These are phyloP conservation scores for Drosophila nr. medialis DNA, from an alignment of 2,888 invertebrate species.

Conservation along the genomic window DNA sequence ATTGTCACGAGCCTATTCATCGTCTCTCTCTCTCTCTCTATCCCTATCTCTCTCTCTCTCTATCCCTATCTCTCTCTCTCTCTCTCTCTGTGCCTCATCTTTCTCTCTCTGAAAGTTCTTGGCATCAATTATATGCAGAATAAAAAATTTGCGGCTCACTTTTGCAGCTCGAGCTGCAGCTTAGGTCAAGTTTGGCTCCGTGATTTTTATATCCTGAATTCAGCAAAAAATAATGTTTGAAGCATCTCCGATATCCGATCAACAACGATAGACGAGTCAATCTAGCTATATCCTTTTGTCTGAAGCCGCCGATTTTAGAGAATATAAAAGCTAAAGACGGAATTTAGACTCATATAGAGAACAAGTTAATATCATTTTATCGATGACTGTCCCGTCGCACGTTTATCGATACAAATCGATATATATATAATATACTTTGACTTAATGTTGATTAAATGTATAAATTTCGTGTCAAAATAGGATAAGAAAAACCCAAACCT, in stretches of 20 bases:
- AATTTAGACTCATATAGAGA: background rate
- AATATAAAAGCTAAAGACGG: background rate
- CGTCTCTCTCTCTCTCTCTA: background rate
- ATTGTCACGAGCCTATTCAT: background rate
- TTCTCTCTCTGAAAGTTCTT: background rate
- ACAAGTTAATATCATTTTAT: background rate
- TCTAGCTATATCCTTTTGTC: background rate
- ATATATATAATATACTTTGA: background rate
- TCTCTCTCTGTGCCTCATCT: background rate
- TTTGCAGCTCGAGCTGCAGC: background rate
- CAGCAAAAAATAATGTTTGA: background rate
- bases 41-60: background rate
- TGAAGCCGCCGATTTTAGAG: background rate
- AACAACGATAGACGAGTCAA: background rate
- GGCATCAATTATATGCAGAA: background rate
- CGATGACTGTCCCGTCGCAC: background rate
- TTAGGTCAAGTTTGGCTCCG: background rate
- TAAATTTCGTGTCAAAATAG: background rate
- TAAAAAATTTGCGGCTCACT: background rate
- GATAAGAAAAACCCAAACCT: no score
- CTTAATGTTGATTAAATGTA: background rate
- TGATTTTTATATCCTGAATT: background rate
- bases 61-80: background rate
- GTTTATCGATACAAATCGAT: background rate
- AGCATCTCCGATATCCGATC: background rate